phyloP scores from a whole-genome alignment of 1,140 invertebrate genomes.

The Tachypleus tridentatus region DNA sequence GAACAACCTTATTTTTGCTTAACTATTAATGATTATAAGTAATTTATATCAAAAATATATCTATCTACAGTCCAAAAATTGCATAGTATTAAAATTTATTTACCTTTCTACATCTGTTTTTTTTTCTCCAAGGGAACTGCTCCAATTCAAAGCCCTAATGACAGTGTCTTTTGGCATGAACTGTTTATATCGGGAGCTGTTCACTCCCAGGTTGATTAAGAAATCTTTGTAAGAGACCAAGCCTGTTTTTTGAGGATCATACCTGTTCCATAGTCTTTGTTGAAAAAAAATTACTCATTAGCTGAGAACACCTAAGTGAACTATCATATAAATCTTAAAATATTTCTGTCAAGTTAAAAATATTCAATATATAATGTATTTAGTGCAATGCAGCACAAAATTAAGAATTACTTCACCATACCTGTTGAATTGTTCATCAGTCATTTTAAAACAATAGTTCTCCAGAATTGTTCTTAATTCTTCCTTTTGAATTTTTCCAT shows the following conservation, averaged over 20 bases:
- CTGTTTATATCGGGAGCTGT: conserved; percentile 10
- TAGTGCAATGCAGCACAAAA: neutral
- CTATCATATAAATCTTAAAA: neutral
- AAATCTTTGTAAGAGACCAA: conserved; percentile 13
- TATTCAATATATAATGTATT: neutral
- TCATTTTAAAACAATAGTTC: conserved; percentile 15
- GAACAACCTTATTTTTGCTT: no score
- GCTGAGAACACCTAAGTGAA: neutral
- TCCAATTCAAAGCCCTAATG: conserved; percentile 7
- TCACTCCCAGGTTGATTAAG: conserved; percentile 13
- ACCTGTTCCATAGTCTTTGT: conserved; percentile 12
- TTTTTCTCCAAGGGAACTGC: no score
- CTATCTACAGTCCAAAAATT: no score
- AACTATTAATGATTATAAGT: no score
- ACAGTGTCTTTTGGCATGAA: conserved; percentile 12
- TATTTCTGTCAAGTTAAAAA: neutral
- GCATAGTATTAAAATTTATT: no score
- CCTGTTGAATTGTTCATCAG: conserved; percentile 12
- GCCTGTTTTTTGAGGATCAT: conserved; percentile 13
- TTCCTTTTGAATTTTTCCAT: conserved; percentile 14
- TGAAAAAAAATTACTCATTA: neutral
- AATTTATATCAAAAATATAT: no score
- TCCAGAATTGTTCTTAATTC: conserved; percentile 11
- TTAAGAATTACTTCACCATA: conserved; percentile 1
- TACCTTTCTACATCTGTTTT: no score